Evolutionary conservation across 1,140 invertebrate species (phyloP).

Genomic region (Cydia strobilella): DNA sequence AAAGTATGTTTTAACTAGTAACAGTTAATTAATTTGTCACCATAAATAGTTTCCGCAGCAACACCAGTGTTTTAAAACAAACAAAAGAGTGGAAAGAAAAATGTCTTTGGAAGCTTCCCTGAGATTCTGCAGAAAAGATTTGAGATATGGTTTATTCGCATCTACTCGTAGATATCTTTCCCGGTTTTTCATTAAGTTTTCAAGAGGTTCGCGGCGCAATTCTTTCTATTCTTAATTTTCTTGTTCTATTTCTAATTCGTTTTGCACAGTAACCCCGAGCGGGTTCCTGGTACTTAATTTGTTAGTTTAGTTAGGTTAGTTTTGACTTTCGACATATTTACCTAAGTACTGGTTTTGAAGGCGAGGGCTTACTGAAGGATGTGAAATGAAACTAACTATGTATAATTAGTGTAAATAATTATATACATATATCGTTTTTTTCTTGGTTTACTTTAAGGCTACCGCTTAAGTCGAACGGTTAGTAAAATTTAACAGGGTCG

Average conservation of each 20-base stretch:
- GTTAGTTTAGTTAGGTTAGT: no score
- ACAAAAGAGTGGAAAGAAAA: slow-evolving; percentile 1
- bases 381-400: no score
- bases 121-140: slow-evolving; percentile 18
- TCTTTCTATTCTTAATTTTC: slow-evolving; percentile 18
- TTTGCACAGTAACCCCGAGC: background rate
- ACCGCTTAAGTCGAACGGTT: no score
- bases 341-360: no score
- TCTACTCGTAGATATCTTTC: slow-evolving; percentile 32
- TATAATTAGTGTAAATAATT: no score
- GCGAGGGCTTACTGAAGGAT: no score
- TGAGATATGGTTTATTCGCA: slow-evolving; percentile 33
- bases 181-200: slow-evolving; percentile 39
- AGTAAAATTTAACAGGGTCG: no score
- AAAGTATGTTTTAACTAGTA: slow-evolving; percentile 19
- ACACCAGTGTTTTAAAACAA: slow-evolving; percentile 25
- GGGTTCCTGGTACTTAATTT: no score
- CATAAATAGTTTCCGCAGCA: slow-evolving; percentile 22
- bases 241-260: slow-evolving; percentile 15
- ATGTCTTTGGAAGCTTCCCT: background rate
- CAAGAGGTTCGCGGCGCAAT: slow-evolving; percentile 23
- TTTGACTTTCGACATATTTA: no score
- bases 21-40: slow-evolving; percentile 32
- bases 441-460: no score
- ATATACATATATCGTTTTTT: no score